Evolutionary conservation across 2,797 vertebrate genomes (phyloP), one percentile per base, ranked within the genome.

Genomic region (Gallinago solitaria): DNA sequence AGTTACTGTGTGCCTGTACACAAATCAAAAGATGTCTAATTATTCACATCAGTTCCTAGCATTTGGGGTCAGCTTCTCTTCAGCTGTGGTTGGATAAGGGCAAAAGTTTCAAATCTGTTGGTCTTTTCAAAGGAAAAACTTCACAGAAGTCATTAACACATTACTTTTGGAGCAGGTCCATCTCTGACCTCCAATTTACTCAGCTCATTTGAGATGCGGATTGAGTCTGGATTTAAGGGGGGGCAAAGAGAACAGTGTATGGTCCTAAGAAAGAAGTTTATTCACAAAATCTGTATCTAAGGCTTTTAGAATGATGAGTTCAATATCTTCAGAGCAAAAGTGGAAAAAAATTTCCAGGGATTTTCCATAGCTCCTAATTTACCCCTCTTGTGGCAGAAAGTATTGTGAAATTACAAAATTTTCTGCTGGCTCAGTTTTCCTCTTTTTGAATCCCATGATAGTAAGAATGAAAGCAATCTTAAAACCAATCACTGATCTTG

Each of bases 401-500:
- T 33, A 89, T 37, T 82, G 24, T n/a, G 4, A 94, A 87, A 16
- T 57, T 60, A 73, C 45, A 56, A 83, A 81, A 47, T 50, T 95
- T 30, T 84, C 45, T 94, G 32, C 60, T 89, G 33, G 30, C 45
- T 77, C 45, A 83, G 27, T 92, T 96, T 92, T 95, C 33, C 53
- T 73, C n/a, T 87, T 95, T 96, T 71, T 93, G 30, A 96, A 81
- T 78, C 90, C 65, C 18, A 16, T 35, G 56, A 78, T 45, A 30
- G 71, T 69, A 73, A 89, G 65, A 95, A 97, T 76, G 37, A 95
- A 96, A 95, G 59, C 9, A 77, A 74, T 63, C 75, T 95, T 94
- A 54, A 92, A 92, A 60, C 18, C 32, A 92, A 76, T 53, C 86
- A 91, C 33, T 78, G 39, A 83, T 93, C 78, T 93, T 80, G 70